Percentiles rank a stretch among this genome's conserved stretches.
phyloP scores from a whole-genome alignment of 1,140 invertebrate genomes.

The Acromyrmex heyeri region DNA sequence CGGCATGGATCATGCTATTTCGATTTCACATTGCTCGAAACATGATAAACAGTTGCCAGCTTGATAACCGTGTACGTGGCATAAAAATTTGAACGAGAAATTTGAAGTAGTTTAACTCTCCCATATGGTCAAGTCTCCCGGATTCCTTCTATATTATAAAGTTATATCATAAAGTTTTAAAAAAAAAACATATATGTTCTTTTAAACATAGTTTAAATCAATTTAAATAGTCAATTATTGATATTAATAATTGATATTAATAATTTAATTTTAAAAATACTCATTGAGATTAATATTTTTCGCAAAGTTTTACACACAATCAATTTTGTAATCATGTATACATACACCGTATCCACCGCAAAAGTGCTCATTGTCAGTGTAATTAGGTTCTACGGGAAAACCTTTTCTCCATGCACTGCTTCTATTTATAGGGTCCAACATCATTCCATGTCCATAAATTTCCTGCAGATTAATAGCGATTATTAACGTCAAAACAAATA shows the following conservation, averaged over 20 bases:
- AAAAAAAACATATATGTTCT: not conserved
- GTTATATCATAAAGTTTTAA: not conserved
- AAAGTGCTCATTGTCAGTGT: slow-evolving; percentile 89
- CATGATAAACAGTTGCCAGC: no score
- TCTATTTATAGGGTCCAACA: slow-evolving; percentile 90
- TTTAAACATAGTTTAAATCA: not conserved
- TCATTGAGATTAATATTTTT: not conserved
- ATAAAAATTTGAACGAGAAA: no score
- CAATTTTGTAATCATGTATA: not conserved
- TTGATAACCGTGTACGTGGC: no score
- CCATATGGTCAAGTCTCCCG: no score
- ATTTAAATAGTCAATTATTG: not conserved
- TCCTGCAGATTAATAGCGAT: slow-evolving; percentile 48
- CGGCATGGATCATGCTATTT: no score
- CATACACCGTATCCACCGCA: slow-evolving; percentile 88
- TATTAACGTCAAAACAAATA: slow-evolving; percentile 24
- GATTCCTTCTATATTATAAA: no score
- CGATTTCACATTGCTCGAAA: no score
- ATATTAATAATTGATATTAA: not conserved
- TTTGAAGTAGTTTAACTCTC: no score
- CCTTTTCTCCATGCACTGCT: slow-evolving; percentile 91
- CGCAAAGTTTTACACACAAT: not conserved
- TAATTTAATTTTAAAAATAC: not conserved
- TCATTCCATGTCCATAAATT: slow-evolving; percentile 89
- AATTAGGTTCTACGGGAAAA: slow-evolving; percentile 91